A percentile compares a stretch with the other conserved stretches of the same genome.
Conservation (phyloP, 2,888 invertebrate species). For the Eristalis tenax region DNA sequence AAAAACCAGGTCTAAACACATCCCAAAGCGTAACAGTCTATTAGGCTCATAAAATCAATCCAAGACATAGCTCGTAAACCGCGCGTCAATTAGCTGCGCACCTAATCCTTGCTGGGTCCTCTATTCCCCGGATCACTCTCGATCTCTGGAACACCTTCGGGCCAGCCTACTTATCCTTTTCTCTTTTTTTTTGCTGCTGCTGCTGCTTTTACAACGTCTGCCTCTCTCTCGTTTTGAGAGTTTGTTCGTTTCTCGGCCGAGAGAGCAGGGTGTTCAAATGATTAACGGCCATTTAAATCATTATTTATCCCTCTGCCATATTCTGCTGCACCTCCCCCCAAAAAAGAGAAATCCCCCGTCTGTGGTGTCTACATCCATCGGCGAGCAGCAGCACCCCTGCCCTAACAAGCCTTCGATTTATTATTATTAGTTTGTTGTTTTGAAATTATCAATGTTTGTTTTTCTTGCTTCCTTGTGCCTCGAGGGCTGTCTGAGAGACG, state of each 20-base stretch:
- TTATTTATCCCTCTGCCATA: conserved; percentile 51
- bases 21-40: too few species aligned
- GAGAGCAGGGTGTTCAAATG: conserved; percentile 63
- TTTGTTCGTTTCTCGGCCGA: background rate
- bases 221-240: background rate
- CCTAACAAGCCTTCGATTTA: conserved; percentile 67
- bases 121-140: background rate
- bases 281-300: conserved; percentile 71
- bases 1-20: too few species aligned
- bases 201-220: conserved; percentile 1
- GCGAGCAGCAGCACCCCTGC: background rate
- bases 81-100: conserved; percentile 38
- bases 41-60: too few species aligned
- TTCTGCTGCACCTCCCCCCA: too few species aligned
- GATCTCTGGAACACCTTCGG: conserved; percentile 19
- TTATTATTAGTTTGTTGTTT: conserved; percentile 71
- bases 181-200: too few species aligned
- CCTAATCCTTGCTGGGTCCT: conserved; percentile 21
- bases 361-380: background rate
- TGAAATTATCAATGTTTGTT: conserved; percentile 71
- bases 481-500: background rate
- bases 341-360: background rate
- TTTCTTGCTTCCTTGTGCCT: conserved; percentile 40
- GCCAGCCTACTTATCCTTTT: conserved; percentile 32
- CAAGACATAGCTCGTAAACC: conserved; percentile 23